phyloP scores from a whole-genome alignment of 2,797 vertebrate species.

The Eremophila alpestris region DNA sequence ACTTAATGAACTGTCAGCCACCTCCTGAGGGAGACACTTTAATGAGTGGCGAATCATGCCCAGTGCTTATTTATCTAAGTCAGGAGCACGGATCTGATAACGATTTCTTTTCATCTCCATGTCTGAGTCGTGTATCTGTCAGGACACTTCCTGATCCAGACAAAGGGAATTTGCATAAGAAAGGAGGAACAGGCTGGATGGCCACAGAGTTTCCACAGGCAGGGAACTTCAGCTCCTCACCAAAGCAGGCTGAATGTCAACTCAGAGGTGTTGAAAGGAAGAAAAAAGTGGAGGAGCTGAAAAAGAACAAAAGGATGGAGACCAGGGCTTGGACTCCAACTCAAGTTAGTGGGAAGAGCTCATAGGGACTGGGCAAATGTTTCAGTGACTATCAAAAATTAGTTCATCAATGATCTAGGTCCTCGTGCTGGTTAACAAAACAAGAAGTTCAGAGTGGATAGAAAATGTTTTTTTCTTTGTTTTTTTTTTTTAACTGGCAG shows the following conservation, averaged over 20 bases:
- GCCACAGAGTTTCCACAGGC: not conserved
- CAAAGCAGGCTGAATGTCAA: not conserved
- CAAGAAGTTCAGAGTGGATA: not conserved
- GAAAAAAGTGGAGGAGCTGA: not conserved
- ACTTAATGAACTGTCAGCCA: constrained; percentile 67
- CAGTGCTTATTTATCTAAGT: constrained; percentile 69
- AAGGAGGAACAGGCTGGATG: constrained; percentile 24
- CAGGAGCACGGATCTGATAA: constrained; percentile 49
- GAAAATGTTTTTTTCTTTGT: not conserved
- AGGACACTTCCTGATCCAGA: constrained; percentile 28
- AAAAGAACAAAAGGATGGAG: not conserved
- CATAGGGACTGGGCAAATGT: not conserved
- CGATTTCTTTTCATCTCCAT: constrained; percentile 13
- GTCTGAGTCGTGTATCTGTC: constrained; percentile 21
- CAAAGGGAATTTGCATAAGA: constrained; percentile 39
- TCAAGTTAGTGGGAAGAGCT: not conserved
- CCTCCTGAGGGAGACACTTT: constrained; percentile 60
- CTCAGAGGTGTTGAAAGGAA: not conserved
- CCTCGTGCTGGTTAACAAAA: not conserved
- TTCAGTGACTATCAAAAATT: not conserved
- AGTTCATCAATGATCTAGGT: not conserved
- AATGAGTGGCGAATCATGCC: constrained; percentile 56
- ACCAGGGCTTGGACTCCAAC: not conserved
- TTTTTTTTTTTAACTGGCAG: not conserved
- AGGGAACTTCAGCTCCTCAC: not conserved